A percentile compares a stretch with the other conserved stretches of the same genome.
Evolutionary conservation across 2,888 invertebrate genomes (phyloP).

Genomic region (Hydroisotoma schaefferi): DNA sequence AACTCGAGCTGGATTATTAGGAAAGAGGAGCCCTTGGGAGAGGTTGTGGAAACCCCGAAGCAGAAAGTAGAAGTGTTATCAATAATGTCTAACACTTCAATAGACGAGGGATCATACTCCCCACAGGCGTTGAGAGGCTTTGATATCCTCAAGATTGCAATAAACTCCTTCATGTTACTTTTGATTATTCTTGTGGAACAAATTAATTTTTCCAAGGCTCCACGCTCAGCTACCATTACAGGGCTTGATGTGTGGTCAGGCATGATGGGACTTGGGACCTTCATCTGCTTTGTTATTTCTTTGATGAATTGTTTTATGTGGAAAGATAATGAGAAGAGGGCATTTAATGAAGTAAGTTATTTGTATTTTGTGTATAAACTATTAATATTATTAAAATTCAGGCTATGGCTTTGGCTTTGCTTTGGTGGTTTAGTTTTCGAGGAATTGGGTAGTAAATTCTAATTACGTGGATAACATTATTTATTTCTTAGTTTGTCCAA

Average conservation of each 20-base stretch:
- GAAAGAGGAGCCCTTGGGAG: slow-evolving; percentile 11
- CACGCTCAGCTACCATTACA: slow-evolving; percentile 35
- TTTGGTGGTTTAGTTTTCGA: too few relatives aligned
- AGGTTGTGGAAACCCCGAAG: neutral
- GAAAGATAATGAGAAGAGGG: neutral
- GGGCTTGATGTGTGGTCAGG: slow-evolving; percentile 43
- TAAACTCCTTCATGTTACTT: slow-evolving; percentile 38
- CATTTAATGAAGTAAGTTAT: neutral
- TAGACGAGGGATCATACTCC: too few relatives aligned
- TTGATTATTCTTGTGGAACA: slow-evolving; percentile 31
- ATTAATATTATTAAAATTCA: too few relatives aligned
- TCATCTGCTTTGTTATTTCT: slow-evolving; percentile 29
- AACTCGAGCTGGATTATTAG: too few relatives aligned
- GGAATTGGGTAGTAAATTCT: too few relatives aligned
- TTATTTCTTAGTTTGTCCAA: too few relatives aligned
- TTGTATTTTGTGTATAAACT: too few relatives aligned
- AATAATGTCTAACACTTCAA: neutral
- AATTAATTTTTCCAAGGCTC: slow-evolving; percentile 32
- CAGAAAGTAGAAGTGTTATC: neutral
- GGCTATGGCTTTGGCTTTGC: too few relatives aligned
- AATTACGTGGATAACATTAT: too few relatives aligned
- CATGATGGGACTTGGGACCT: slow-evolving; percentile 19
- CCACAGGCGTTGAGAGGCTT: slow-evolving; percentile 5
- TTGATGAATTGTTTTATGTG: slow-evolving; percentile 25
- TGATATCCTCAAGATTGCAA: slow-evolving; percentile 26